Evolutionary conservation across 2,888 invertebrate genomes (phyloP).

Genomic region (Apamea monoglypha): DNA sequence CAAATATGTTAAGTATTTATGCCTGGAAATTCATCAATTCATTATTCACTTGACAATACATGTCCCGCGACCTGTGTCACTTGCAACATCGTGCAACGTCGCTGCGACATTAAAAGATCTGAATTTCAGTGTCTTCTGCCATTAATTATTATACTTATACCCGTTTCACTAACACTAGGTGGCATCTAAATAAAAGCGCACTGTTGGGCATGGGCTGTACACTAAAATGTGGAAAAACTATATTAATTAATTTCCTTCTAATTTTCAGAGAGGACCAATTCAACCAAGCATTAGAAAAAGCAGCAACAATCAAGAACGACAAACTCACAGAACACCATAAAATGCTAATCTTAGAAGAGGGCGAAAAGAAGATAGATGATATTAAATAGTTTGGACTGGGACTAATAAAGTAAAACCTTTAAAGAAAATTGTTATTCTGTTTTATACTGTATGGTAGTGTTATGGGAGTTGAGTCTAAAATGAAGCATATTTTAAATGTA

Average conservation of each 20-base stretch:
- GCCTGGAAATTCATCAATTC: neutral
- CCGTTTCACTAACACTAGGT: neutral
- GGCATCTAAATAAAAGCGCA: neutral
- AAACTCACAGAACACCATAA: conserved; percentile 80
- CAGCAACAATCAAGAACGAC: conserved; percentile 80
- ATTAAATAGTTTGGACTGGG: conserved; percentile 33
- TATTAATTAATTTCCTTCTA: conserved; percentile 4
- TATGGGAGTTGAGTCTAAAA: neutral
- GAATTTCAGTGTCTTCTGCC: neutral
- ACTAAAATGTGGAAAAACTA: neutral
- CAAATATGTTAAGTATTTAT: neutral
- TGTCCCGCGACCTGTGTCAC: neutral
- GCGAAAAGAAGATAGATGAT: conserved; percentile 73
- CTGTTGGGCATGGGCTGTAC: too few species aligned
- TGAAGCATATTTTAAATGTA: conserved; percentile 15
- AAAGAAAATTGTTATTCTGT: neutral
- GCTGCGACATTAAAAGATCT: neutral
- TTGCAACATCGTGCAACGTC: neutral
- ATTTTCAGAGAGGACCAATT: conserved; percentile 79
- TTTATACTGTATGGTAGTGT: conserved; percentile 11
- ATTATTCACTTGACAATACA: neutral
- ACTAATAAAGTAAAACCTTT: neutral
- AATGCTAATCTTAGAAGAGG: conserved; percentile 73
- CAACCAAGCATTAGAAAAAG: conserved; percentile 80
- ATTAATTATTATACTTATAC: neutral